phyloP scores from a whole-genome alignment of 2,113 vertebrate species.

The Pachyramphus minor region DNA sequence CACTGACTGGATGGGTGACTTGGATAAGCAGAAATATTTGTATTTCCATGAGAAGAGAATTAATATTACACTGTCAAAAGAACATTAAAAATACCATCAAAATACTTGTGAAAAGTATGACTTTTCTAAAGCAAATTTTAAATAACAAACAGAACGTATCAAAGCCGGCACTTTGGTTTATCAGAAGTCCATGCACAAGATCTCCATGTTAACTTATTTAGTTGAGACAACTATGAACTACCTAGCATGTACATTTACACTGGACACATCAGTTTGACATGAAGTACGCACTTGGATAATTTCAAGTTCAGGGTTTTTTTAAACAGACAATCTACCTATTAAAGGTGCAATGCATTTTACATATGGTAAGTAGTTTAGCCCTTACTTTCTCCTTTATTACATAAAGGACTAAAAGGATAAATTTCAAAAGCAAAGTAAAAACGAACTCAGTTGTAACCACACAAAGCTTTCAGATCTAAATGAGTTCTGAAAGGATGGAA shows the following conservation, averaged over 20 bases:
- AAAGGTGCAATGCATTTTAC: slow-evolving; percentile 87
- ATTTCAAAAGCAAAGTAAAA: slow-evolving; percentile 7
- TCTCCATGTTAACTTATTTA: slow-evolving; percentile 38
- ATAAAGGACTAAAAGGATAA: not conserved
- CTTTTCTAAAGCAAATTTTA: not conserved
- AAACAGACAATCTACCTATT: slow-evolving; percentile 67
- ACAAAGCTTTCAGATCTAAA: slow-evolving; percentile 46
- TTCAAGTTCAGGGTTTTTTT: not conserved
- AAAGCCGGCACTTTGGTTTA: slow-evolving; percentile 7
- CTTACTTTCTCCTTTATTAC: slow-evolving; percentile 18
- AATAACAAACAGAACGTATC: not conserved
- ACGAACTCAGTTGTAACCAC: not conserved
- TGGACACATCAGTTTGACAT: slow-evolving; percentile 24
- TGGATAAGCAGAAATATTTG: slow-evolving; percentile 68
- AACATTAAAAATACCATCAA: slow-evolving; percentile 14
- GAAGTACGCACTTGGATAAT: slow-evolving; percentile 4
- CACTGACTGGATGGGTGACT: slow-evolving; percentile 64
- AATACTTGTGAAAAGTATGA: not conserved
- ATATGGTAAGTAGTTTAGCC: slow-evolving; percentile 51
- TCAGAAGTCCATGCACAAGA: slow-evolving; percentile 55
- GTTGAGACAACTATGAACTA: not conserved
- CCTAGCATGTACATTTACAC: slow-evolving; percentile 20
- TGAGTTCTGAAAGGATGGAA: slow-evolving; percentile 35
- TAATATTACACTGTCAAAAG: slow-evolving; percentile 18
- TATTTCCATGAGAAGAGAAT: slow-evolving; percentile 39